Conservation (phyloP, 2,888 invertebrate species). For the Drosophila recens region DNA sequence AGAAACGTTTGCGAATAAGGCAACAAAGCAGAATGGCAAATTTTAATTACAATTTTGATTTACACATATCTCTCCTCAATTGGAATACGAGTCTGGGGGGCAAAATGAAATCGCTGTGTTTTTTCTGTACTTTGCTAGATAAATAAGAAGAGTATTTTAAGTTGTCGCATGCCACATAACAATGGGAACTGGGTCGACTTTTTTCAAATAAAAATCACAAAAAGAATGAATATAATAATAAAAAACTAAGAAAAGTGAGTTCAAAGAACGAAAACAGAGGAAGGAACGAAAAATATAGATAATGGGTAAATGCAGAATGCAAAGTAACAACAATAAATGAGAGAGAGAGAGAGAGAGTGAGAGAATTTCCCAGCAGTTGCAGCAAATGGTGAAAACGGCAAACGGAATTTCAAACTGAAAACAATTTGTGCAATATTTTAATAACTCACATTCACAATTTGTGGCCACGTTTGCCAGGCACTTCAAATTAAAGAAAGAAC, state of each 20-base stretch:
- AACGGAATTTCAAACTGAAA: slow-evolving; percentile 60
- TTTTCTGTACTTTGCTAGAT: too few species aligned
- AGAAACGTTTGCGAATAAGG: not conserved
- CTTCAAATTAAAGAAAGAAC: slow-evolving; percentile 22
- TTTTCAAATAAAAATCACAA: slow-evolving; percentile 1
- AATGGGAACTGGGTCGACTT: not conserved
- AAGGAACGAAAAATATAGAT: not conserved
- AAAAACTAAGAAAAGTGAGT: not conserved
- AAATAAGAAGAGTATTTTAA: not conserved
- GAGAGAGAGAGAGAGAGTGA: slow-evolving; percentile 1
- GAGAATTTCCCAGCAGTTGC: slow-evolving; percentile 15
- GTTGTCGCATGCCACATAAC: not conserved
- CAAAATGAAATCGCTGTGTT: too few species aligned
- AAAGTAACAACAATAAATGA: slow-evolving; percentile 28
- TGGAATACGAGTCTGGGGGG: not conserved
- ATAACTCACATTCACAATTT: slow-evolving; percentile 59
- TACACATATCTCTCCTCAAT: not conserved
- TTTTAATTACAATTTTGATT: not conserved
- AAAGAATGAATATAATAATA: not conserved
- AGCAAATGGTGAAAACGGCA: slow-evolving; percentile 14
- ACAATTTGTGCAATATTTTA: slow-evolving; percentile 64
- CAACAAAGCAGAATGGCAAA: not conserved
- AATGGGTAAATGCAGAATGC: slow-evolving; percentile 6
- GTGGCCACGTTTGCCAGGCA: slow-evolving; percentile 57
- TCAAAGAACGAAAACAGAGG: not conserved